phyloP scores from a whole-genome alignment of 2,113 vertebrate genomes.

The Epinephelus fuscoguttatus region DNA sequence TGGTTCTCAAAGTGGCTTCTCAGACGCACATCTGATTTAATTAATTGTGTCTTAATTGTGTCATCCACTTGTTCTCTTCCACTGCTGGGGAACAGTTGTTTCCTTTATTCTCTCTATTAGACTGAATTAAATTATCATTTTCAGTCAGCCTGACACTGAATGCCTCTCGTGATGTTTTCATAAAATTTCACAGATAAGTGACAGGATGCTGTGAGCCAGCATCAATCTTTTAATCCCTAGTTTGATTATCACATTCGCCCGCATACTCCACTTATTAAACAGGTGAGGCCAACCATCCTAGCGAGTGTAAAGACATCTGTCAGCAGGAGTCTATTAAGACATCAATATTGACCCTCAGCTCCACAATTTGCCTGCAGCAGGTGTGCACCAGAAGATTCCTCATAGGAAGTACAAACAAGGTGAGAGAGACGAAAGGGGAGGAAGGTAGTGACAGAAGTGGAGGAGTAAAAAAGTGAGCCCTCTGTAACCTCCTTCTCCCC shows the following conservation, averaged over 20 bases:
- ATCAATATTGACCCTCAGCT: slow-evolving; percentile 25
- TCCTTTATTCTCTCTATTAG: neutral
- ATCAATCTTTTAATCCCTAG: neutral
- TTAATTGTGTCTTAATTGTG: neutral
- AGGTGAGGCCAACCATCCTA: slow-evolving; percentile 17
- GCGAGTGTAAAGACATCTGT: slow-evolving; percentile 55
- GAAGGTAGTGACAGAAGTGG: slow-evolving; percentile 11
- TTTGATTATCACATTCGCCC: slow-evolving; percentile 24
- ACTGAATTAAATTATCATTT: neutral
- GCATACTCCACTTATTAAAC: slow-evolving; percentile 29
- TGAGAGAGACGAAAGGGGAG: neutral
- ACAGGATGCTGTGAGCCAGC: slow-evolving; percentile 7
- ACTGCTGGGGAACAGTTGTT: neutral
- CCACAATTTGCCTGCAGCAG: slow-evolving; percentile 55
- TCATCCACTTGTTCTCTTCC: neutral
- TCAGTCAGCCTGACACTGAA: neutral
- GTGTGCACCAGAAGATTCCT: slow-evolving; percentile 31
- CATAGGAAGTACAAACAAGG: slow-evolving; percentile 27
- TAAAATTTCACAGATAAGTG: slow-evolving; percentile 7
- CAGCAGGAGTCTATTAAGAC: slow-evolving; percentile 63
- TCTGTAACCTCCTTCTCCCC: neutral
- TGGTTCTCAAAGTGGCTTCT: neutral
- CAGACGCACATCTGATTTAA: neutral
- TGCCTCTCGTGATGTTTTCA: neutral
- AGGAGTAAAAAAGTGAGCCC: slow-evolving; percentile 31